Conservation (phyloP, 2,797 vertebrate genomes). For the Nannoperca australis region DNA sequence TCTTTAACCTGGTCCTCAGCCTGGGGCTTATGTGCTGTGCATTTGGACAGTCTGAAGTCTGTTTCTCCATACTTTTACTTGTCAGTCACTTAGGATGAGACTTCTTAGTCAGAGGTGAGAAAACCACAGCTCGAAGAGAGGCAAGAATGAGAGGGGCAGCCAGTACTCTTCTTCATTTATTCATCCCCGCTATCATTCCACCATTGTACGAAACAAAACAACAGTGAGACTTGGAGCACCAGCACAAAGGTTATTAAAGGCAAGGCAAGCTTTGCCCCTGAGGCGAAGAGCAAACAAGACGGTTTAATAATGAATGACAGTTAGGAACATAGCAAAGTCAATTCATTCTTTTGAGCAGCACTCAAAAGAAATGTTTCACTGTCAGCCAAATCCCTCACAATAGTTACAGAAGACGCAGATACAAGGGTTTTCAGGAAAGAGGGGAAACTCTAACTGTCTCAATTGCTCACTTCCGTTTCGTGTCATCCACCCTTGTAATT, state of each 20-base stretch:
- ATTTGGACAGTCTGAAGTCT: constrained; percentile 32
- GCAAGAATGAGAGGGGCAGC: constrained; percentile 15
- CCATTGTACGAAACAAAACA: constrained; percentile 49
- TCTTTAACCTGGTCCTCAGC: constrained; percentile 2
- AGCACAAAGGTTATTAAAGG: constrained; percentile 69
- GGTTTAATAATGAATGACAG: constrained; percentile 72
- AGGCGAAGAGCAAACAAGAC: constrained; percentile 61
- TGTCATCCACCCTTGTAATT: constrained; percentile 67
- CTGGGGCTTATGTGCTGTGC: constrained; percentile 4
- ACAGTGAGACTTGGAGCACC: constrained; percentile 43
- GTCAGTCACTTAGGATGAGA: constrained; percentile 50
- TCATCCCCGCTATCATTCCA: constrained; percentile 50
- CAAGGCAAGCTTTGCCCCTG: constrained; percentile 42
- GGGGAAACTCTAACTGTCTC: constrained; percentile 21
- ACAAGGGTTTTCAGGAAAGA: constrained; percentile 36
- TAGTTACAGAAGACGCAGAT: constrained; percentile 37
- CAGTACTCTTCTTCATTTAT: constrained; percentile 59
- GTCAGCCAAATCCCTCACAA: constrained; percentile 46
- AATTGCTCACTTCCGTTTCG: constrained; percentile 30
- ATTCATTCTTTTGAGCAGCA: constrained; percentile 52
- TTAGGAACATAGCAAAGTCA: constrained; percentile 64
- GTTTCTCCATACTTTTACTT: constrained; percentile 25
- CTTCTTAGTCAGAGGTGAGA: constrained; percentile 50
- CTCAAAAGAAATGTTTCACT: constrained; percentile 45
- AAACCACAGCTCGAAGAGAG: constrained; percentile 25